Base-by-base conservation (phyloP, 2,888 invertebrate genomes). In the Aspidiotus destructor region DNA sequence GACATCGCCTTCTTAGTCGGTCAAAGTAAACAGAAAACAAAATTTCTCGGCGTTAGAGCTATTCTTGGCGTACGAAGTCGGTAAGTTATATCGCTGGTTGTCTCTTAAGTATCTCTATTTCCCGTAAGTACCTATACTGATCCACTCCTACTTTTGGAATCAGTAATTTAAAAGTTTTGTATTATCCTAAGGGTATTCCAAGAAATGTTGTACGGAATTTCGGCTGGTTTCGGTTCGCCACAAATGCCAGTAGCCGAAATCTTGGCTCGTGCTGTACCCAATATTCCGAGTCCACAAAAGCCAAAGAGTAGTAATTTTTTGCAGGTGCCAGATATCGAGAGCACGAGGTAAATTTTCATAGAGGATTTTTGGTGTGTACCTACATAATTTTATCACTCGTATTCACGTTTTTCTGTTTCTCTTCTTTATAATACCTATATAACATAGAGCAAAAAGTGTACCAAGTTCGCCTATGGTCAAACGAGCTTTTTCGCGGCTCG, bases 401-500 rank as follows among this genome's bases (percentile, higher is more conserved):
- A 28, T 28, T 28, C 28, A 28, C 28, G 5, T 28, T 28, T 28
- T 28, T 28, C 28, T 28, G 1, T 28, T 28, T 28, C 28, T 28
- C 28, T 28, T 28, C 28, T 28, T 28, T 5, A 28, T 28, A 5
- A 28, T 5, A 11, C 5, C 28, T 28, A 3, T 5, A 28, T 28
- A 5, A 28, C 28, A 11, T 80, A 86, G 89, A 76, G 92, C 92
- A 73, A 93, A 93, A 80, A 92, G 92, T 78, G 93, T 93, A 70
- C 93, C 93, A 41, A 92, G 91, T 74, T 92, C 92, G 57, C 93
- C 93, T 42, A 93, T 93, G 91, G 91, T 93, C 72, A 92, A 92
- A 78, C 82, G 93, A 41, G 92, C 93, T 1, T 92, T 93, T 77
- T 91, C 91, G n/a, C 83, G 92, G 16, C 80, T 93, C 70, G 92